phyloP scores from a whole-genome alignment of 2,113 vertebrate species.

The Centropus unirufus region DNA sequence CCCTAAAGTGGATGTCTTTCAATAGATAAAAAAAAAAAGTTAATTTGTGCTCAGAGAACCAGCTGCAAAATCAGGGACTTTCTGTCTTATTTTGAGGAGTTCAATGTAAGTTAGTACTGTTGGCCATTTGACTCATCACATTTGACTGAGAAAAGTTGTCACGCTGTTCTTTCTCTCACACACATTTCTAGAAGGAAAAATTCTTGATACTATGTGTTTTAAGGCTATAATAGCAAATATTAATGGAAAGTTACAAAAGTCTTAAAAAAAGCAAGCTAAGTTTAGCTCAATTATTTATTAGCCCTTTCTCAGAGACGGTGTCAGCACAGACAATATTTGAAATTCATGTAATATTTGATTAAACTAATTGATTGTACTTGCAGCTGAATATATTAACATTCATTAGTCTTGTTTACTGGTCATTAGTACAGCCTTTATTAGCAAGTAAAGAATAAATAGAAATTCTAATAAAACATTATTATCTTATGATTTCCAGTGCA shows the following conservation, averaged over 20 bases:
- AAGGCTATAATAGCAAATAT: not conserved
- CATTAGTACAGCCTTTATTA: slow-evolving; percentile 84
- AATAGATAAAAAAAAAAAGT: not conserved
- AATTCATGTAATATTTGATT: slow-evolving; percentile 82
- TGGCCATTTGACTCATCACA: not conserved
- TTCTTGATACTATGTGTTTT: not conserved
- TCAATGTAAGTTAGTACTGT: not conserved
- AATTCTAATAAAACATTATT: slow-evolving; percentile 87
- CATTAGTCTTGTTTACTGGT: slow-evolving; percentile 77
- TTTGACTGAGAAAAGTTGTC: not conserved
- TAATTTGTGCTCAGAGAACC: not conserved
- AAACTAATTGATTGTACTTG: slow-evolving; percentile 81
- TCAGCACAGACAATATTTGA: slow-evolving; percentile 70
- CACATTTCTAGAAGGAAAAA: not conserved
- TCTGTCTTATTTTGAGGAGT: not conserved
- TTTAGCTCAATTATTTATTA: slow-evolving; percentile 68
- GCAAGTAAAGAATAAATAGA: slow-evolving; percentile 84
- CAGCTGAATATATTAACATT: slow-evolving; percentile 75
- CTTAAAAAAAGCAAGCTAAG: not conserved
- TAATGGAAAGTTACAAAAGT: not conserved
- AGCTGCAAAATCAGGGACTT: not conserved
- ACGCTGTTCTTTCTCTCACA: not conserved
- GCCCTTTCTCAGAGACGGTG: slow-evolving; percentile 49
- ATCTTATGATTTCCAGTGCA: slow-evolving; percentile 70
- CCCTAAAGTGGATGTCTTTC: not conserved